Evolutionary conservation across 1,140 invertebrate species (phyloP), one percentile per base, ranked within the genome.

Genomic region (Hycleus phaleratus): DNA sequence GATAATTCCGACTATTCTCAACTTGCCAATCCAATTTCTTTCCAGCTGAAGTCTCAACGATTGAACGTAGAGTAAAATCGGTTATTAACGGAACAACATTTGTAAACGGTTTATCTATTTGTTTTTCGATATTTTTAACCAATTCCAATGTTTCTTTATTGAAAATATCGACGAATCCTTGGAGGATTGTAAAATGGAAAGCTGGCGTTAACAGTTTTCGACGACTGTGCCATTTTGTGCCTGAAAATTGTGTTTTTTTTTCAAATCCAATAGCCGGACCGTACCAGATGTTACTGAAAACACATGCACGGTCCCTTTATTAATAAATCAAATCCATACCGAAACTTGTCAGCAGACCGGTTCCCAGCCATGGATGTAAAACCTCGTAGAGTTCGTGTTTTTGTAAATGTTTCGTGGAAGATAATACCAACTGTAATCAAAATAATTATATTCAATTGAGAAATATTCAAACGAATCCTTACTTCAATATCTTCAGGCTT

Each of bases 11-110:
- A 4, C 76, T 72, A 46, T 68, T 73, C 48, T 81, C 69, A 52
- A 74, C 68, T 69, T 84, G 81, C 26, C 81, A 79, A 68, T 82
- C 75, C 40, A 91, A 75, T 56, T 79, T 79, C 25, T 79, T 82
- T 1, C 90, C 91, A 88, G 93, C 91, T n/a, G 88, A 86, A 49
- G 88, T 87, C 72, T 92, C 88, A 46, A 44, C 49, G 6, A 62
- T 60, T 18, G 58, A 51, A n/a, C 38, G 26, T 9, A 62, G 25
- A 3, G 61, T 56, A 11, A 59, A 60, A 4, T 55, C 32, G 3
- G 58, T 26, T n/a, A 62, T 60, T 10, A 42, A 43, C 25, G 48
- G 46, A 10, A 47, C 32, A 25, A 60, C 24, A 46, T 60, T 47
- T 26, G 48, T 49, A 3, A 24, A 39, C 2, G 47, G 46, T 52